These are phyloP conservation scores for Melanerpes formicivorus DNA, from an alignment of 2,113 vertebrate genomes.

Conservation along the genomic window DNA sequence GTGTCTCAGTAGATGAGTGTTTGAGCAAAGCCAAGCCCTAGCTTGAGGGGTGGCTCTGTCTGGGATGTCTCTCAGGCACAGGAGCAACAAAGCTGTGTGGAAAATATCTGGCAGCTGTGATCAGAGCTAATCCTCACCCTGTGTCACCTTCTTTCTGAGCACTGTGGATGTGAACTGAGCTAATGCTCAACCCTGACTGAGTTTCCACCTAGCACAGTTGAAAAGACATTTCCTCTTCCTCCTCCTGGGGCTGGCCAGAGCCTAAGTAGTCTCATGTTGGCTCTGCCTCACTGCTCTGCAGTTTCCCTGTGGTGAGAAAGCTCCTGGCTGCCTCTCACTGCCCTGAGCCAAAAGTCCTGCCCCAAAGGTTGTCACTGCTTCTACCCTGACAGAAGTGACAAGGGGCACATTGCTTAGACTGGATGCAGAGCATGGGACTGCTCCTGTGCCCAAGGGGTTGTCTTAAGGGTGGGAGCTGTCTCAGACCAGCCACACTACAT, in stretches of 20 bases:
- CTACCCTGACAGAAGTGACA: fast-evolving
- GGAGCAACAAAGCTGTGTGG: neutral
- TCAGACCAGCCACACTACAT: neutral
- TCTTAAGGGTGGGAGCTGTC: neutral
- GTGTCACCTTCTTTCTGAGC: neutral
- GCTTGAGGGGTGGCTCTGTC: neutral
- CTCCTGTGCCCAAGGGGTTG: neutral
- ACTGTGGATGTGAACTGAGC: neutral
- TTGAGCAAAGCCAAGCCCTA: neutral
- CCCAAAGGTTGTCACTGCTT: neutral
- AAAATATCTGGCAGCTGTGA: neutral
- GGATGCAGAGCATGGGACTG: neutral
- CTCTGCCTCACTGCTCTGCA: neutral
- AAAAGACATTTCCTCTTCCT: neutral
- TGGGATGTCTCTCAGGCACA: neutral
- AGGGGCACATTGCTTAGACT: fast-evolving
- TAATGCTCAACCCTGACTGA: neutral
- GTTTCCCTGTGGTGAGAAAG: neutral
- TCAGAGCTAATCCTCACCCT: neutral
- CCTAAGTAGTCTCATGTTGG: neutral
- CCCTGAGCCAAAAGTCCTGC: neutral
- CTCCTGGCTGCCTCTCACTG: neutral
- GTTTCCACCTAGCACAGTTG: neutral
- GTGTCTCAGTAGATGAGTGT: neutral
- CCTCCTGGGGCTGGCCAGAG: neutral